Percentiles rank a stretch among this genome's conserved stretches.
Evolutionary conservation across 2,888 invertebrate genomes (phyloP).

Genomic region (Cosmorhoe ocellata): DNA sequence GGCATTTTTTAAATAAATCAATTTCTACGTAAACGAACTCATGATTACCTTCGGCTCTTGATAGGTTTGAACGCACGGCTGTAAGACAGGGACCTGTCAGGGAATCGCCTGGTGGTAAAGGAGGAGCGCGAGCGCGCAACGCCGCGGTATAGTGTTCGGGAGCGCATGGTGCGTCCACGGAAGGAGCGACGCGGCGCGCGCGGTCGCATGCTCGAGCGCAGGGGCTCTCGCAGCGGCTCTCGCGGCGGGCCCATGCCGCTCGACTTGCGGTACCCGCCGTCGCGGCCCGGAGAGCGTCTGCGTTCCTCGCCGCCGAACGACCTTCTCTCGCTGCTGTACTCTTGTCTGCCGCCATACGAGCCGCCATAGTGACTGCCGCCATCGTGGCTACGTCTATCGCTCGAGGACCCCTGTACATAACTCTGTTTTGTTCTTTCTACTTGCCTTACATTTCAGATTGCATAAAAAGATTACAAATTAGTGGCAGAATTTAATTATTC

Average conservation of each 20-base stretch:
- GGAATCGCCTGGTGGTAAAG: constrained; percentile 66
- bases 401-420: constrained; percentile 80
- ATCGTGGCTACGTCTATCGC: constrained; percentile 82
- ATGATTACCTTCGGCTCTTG: constrained; percentile 78
- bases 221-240: constrained; percentile 73
- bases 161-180: constrained; percentile 79
- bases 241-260: constrained; percentile 78
- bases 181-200: constrained; percentile 80
- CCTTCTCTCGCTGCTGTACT: constrained; percentile 76
- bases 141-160: constrained; percentile 80
- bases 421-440: constrained; percentile 68
- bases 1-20: constrained; percentile 17
- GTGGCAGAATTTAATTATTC: constrained; percentile 8
- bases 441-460: constrained; percentile 44
- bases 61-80: constrained; percentile 72
- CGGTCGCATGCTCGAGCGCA: constrained; percentile 69
- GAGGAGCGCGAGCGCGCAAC: constrained; percentile 78
- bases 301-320: constrained; percentile 80
- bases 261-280: constrained; percentile 72
- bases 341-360: constrained; percentile 81
- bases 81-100: constrained; percentile 68
- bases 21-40: constrained; percentile 42
- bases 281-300: constrained; percentile 79
- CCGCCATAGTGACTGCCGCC: constrained; percentile 81
- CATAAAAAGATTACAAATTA: constrained; percentile 23